These are phyloP conservation scores for Oryzias javanicus DNA, from an alignment of 2,113 vertebrate species.

Conservation along the genomic window DNA sequence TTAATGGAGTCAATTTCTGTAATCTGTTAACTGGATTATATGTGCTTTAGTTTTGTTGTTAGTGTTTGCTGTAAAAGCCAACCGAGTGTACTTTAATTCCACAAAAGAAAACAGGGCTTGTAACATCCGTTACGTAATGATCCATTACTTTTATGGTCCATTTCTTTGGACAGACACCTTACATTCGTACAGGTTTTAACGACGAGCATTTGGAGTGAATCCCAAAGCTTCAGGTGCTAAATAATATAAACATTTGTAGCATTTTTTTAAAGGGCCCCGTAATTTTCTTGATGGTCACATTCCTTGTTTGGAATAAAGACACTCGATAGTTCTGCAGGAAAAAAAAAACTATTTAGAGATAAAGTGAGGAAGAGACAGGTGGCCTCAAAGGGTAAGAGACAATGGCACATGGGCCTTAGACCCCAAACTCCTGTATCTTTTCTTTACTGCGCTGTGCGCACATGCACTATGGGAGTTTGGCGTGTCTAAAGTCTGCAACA, in stretches of 20 bases:
- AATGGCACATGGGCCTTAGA: conserved; percentile 63
- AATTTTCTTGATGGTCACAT: conserved; percentile 8
- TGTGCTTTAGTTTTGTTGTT: conserved; percentile 68
- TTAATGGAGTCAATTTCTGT: conserved; percentile 50
- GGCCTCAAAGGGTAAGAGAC: conserved; percentile 67
- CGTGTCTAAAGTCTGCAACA: conserved; percentile 52
- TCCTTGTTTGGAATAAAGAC: conserved; percentile 53
- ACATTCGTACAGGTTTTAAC: conserved; percentile 11
- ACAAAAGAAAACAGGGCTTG: conserved; percentile 28
- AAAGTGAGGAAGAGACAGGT: conserved; percentile 52
- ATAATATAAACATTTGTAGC: conserved; percentile 59
- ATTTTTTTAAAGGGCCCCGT: conserved; percentile 24
- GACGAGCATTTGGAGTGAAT: conserved; percentile 20
- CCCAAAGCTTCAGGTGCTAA: conserved; percentile 59
- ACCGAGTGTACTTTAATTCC: conserved; percentile 44
- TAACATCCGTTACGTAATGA: conserved; percentile 30
- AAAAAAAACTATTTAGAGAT: conserved; percentile 56
- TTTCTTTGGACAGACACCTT: conserved; percentile 56
- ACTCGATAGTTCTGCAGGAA: conserved; percentile 72
- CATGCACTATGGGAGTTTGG: conserved; percentile 78
- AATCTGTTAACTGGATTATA: conserved; percentile 69
- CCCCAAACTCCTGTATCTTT: conserved; percentile 68
- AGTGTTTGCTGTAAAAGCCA: conserved; percentile 67
- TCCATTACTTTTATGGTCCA: conserved; percentile 47
- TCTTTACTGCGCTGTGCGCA: conserved; percentile 79